Percentiles rank a stretch among this genome's conserved stretches.
Conservation (phyloP, 1,140 invertebrate species). For the Elysia chlorotica region DNA sequence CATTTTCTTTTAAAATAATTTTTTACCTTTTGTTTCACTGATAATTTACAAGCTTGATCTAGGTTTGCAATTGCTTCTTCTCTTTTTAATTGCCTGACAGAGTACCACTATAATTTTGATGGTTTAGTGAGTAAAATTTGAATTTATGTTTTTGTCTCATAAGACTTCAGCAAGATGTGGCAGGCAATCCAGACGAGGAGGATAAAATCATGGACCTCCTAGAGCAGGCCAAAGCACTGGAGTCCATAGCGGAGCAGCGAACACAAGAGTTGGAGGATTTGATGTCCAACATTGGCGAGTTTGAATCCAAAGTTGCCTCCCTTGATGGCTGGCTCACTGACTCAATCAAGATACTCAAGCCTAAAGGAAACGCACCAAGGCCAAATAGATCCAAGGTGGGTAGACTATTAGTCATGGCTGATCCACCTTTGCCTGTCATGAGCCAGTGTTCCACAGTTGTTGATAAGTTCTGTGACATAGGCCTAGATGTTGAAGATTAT, state of each 20-base stretch:
- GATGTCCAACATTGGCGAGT: conserved; percentile 82
- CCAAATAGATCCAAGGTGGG: neutral
- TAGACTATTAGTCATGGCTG: too few relatives aligned
- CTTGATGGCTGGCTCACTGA: conserved; percentile 49
- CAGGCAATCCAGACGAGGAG: conserved; percentile 73
- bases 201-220: conserved; percentile 89
- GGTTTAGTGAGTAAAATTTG: too few relatives aligned
- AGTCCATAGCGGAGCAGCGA: conserved; percentile 80
- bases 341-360: conserved; percentile 46
- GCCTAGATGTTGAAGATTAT: too few relatives aligned
- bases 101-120: too few relatives aligned
- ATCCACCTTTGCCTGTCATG: too few relatives aligned
- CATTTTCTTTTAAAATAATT: too few relatives aligned
- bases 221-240: conserved; percentile 89
- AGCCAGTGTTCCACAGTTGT: too few relatives aligned
- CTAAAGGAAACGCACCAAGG: conserved; percentile 12
- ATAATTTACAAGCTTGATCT: too few relatives aligned
- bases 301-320: conserved; percentile 74
- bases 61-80: too few relatives aligned
- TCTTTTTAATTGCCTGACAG: too few relatives aligned
- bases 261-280: conserved; percentile 92
- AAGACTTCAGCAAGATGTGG: conserved; percentile 30
- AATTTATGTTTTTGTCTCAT: conserved; percentile 30
- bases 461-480: too few relatives aligned
- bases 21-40: too few relatives aligned